Evolutionary conservation across 2,113 vertebrate species (phyloP), one percentile per base, ranked within the genome.

Genomic region (Smithornis capensis): DNA sequence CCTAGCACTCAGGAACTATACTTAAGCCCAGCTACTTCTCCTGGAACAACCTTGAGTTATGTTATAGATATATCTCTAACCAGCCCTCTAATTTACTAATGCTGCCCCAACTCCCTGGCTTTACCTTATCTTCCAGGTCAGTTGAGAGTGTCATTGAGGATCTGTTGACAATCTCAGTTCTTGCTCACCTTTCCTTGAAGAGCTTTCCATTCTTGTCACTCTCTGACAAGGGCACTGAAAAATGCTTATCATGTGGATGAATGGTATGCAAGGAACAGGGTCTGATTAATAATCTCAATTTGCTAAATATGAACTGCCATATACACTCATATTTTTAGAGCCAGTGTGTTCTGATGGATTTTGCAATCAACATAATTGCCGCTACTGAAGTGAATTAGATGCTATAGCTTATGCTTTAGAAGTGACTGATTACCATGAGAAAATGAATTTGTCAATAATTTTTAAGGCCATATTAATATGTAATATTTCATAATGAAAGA

Each of bases 281-380:
- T 37, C 87, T 96, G 71, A 95, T 94, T 92, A 95, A 93, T 90
- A 94, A 88, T 64, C 68, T 88, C 59, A 55, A 56, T 88, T 96
- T 96, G 35, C 93, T 94, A 96, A 95, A 94, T 91, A 94, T 33
- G 75, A 68, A 88, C 71, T 86, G 71, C 47, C 52, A 86, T 68
- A 83, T 40, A 90, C 37, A 79, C 60, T 68, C 71, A 80, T 93
- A 95, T 89, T 95, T 97, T 96, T 96, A 91, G 59, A 93, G 71
- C 15, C 71, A 60, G n/a, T 81, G 68, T 81, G 91, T 92, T 90
- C 92, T 88, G 77, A 91, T 77, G 83, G 62, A 90, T 95, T 95
- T 96, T 85, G 80, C 89, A 95, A 94, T 96, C 93, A 96, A 92
- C 82, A 28, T 92, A 87, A 96, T 95, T 95, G 81, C 76, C 49